Percentiles rank a stretch among this genome's conserved stretches.
These are phyloP conservation scores for Papilio machaon DNA, from an alignment of 1,140 invertebrate species.

Conservation along the genomic window DNA sequence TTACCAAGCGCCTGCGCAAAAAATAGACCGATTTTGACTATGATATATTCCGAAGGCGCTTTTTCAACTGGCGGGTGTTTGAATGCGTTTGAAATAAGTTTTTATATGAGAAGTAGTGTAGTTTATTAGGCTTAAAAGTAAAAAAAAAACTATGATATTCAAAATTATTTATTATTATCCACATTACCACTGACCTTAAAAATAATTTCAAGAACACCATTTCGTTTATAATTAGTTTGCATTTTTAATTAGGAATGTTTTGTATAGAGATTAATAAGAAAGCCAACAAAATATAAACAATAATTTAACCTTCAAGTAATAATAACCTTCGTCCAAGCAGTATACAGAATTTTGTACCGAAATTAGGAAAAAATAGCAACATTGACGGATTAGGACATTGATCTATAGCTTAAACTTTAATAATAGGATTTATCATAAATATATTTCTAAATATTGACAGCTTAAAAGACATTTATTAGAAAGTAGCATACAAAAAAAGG, in stretches of 20 bases:
- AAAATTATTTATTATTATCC: constrained; percentile 25
- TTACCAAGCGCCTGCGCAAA: too few relatives aligned
- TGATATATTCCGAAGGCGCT: neutral
- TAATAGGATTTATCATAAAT: too few relatives aligned
- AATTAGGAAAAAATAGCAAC: neutral
- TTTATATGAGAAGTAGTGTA: too few relatives aligned
- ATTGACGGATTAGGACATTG: too few relatives aligned
- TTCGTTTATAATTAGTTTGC: constrained; percentile 4
- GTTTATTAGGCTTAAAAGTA: neutral
- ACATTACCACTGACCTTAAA: constrained; percentile 8
- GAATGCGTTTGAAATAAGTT: too few relatives aligned
- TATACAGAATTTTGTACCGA: neutral
- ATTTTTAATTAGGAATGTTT: constrained; percentile 40
- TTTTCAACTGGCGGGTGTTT: neutral
- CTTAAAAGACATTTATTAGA: neutral
- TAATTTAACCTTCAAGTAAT: neutral
- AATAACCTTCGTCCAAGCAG: neutral
- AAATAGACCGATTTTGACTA: too few relatives aligned
- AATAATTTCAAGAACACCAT: constrained; percentile 33
- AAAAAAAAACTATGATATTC: neutral
- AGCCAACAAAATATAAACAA: neutral
- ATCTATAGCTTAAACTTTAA: too few relatives aligned
- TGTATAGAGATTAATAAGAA: constrained; percentile 16
- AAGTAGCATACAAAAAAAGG: constrained; percentile 1
- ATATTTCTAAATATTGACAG: neutral